Evolutionary conservation across 2,797 vertebrate species (phyloP).

Genomic region (Cyprinella venusta): DNA sequence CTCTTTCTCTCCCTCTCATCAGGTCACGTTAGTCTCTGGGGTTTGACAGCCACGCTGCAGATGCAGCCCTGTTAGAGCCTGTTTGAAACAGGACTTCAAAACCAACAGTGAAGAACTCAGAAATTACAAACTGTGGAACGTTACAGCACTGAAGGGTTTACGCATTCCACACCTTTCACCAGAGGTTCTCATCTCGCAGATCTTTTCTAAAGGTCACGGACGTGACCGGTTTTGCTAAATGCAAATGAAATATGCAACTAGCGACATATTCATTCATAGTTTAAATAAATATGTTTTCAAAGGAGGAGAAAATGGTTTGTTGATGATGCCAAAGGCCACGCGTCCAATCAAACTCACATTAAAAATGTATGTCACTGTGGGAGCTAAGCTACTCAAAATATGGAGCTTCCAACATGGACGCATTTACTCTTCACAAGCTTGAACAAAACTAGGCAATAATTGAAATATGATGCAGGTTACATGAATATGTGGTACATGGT

Average conservation of each 20-base stretch:
- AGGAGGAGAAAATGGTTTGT: background rate
- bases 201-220: background rate
- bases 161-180: background rate
- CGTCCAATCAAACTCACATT: background rate
- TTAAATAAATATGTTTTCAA: background rate
- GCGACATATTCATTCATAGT: background rate
- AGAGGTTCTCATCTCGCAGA: background rate
- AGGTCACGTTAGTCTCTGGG: constrained; percentile 53
- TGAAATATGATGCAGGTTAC: constrained; percentile 6
- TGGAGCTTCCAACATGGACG: background rate
- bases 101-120: constrained; percentile 1
- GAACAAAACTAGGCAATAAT: background rate
- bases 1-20: constrained; percentile 36
- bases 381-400: background rate
- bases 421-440: background rate
- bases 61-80: constrained; percentile 23
- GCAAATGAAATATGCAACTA: background rate
- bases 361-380: background rate
- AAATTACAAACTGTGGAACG: background rate
- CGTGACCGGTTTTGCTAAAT: background rate
- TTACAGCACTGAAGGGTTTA: background rate
- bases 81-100: constrained; percentile 16
- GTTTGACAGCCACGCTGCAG: constrained; percentile 39
- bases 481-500: background rate
- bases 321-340: background rate